A percentile compares a stretch with the other conserved stretches of the same genome.
These are phyloP conservation scores for Platycheirus albimanus DNA, from an alignment of 2,888 invertebrate genomes.

Conservation along the genomic window DNA sequence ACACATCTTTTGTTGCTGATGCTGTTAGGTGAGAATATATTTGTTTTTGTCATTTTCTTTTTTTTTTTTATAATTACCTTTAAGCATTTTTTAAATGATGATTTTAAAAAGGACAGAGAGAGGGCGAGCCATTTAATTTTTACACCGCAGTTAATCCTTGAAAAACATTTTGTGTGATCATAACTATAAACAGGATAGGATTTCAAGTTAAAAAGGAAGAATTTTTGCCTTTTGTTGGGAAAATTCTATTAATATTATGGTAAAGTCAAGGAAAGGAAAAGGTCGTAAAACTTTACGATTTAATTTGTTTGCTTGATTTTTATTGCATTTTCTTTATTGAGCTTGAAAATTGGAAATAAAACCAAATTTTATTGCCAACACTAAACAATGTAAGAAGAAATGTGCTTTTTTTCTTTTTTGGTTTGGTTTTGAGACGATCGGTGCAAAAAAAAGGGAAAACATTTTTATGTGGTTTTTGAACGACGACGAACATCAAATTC, in stretches of 20 bases:
- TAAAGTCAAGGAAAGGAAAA: constrained; percentile 10
- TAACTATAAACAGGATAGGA: constrained; percentile 11
- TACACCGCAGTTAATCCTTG: constrained; percentile 2
- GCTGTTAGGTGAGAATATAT: constrained; percentile 61
- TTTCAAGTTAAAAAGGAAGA: not conserved
- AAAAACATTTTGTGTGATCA: constrained; percentile 21
- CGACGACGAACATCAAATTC: not conserved
- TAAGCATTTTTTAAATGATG: not conserved
- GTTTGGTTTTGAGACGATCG: too few relatives aligned
- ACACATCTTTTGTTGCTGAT: constrained; percentile 72
- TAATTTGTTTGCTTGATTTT: constrained; percentile 55
- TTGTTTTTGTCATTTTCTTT: not conserved
- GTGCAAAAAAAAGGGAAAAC: not conserved
- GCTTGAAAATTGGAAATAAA: constrained; percentile 55
- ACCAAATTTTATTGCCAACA: constrained; percentile 36
- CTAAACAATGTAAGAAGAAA: not conserved
- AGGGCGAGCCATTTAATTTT: not conserved
- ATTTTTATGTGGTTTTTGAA: not conserved
- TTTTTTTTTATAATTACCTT: constrained; percentile 9
- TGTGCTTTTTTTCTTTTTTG: not conserved
- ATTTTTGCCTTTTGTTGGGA: not conserved
- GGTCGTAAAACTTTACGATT: constrained; percentile 63
- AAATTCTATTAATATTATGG: not conserved
- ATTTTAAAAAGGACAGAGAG: not conserved
- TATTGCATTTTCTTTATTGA: constrained; percentile 52